Evolutionary conservation across 2,888 invertebrate genomes (phyloP), one percentile per base, ranked within the genome.

Genomic region (Watsonalla binaria): DNA sequence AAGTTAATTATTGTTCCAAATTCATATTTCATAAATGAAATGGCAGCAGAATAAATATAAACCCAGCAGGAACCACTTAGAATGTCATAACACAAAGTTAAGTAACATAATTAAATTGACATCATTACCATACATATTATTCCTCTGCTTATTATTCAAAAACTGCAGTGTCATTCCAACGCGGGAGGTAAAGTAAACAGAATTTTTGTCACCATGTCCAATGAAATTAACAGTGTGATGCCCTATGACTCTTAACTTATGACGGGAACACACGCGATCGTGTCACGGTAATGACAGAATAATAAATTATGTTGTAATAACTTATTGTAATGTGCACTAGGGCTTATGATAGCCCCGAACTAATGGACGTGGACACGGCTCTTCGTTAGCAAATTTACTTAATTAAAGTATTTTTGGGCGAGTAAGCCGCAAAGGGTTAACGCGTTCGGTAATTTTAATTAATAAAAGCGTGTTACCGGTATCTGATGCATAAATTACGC

Each of bases 301-400:
- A 88, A 90, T 90, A 90, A 90, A 90, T 90, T 86, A 89, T 85
- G 80, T 77, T 81, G 85, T 89, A 90, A 90, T 90, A 89, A 90
- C 73, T 88, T 86, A 90, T 86, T 87, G 86, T 89, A 88, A 87
- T 86, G 83, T 82, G 70, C 76, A 78, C 80, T 68, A 72, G 72
- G 78, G 78, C 76, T 78, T 81, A 82, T 78, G 77, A 82, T 80
- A 80, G 70, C 66, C 73, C 67, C 64, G 63, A 60, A 60, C 62
- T 76, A 75, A 67, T 70, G 74, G 82, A 81, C 72, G 76, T 76
- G 74, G 82, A 81, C 72, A 76, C 76, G 79, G 76, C 70, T 75
- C 72, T 80, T 86, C 78, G 85, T 87, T 86, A 84, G 82, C 80
- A 73, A 84, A 82, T 84, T 88, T 78, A 73, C 66, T 82, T 78